Evolutionary conservation across 2,113 vertebrate species (phyloP).

Genomic region (Protomyctophum bolini): DNA sequence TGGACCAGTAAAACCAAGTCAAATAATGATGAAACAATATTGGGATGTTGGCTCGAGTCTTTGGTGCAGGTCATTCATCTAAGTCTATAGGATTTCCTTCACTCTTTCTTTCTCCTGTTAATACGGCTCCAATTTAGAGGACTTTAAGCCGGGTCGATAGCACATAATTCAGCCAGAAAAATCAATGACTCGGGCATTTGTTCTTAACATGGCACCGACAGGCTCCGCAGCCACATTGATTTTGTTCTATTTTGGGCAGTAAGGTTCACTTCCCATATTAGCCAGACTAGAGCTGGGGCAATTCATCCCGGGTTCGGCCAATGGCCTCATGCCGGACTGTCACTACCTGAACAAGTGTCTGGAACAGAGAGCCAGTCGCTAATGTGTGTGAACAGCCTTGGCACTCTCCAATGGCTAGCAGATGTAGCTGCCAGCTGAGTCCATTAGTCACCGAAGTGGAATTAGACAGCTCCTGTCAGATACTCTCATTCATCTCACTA

Average conservation of each 20-base stretch:
- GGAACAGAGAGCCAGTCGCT: conserved; percentile 64
- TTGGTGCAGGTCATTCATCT: conserved; percentile 26
- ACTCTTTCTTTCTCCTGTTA: conserved; percentile 49
- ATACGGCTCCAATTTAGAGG: conserved; percentile 57
- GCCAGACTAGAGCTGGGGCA: conserved; percentile 32
- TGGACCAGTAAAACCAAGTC: background rate
- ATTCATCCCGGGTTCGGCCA: conserved; percentile 58
- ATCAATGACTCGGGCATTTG: conserved; percentile 68
- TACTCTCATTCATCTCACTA: conserved; percentile 53
- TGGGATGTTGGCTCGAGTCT: conserved; percentile 36
- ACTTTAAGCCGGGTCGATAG: conserved; percentile 56
- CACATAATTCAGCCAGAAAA: conserved; percentile 66
- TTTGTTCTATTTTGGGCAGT: conserved; percentile 68
- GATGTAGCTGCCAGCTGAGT: conserved; percentile 71
- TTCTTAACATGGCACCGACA: conserved; percentile 44
- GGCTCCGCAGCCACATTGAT: conserved; percentile 62
- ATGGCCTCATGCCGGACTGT: conserved; percentile 43
- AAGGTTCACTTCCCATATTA: conserved; percentile 58
- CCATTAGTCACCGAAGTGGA: conserved; percentile 63
- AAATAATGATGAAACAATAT: background rate
- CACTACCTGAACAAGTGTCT: conserved; percentile 61
- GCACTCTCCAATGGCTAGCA: conserved; percentile 56
- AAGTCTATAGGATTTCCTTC: conserved; percentile 38
- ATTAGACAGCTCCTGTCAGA: conserved; percentile 52
- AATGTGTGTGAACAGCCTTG: conserved; percentile 62